A percentile compares a stretch with the other conserved stretches of the same genome.
Evolutionary conservation across 1,140 invertebrate species (phyloP).

Genomic region (Antheraea mylitta): DNA sequence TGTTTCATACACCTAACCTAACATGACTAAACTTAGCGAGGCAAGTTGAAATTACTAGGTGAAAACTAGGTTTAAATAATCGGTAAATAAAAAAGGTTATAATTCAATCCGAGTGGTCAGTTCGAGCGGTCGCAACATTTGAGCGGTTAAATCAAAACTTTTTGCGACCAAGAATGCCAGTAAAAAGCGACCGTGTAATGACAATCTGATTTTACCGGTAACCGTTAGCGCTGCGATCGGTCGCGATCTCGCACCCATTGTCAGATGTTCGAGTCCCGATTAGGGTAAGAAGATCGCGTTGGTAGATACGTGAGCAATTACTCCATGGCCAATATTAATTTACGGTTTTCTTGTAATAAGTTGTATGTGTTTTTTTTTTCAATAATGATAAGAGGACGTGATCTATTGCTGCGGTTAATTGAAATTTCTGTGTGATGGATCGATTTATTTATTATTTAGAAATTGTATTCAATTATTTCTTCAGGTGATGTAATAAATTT

Average conservation of each 20-base stretch:
- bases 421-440: constrained; percentile 5
- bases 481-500: no score
- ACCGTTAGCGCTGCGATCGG: constrained; percentile 40
- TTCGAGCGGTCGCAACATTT: constrained; percentile 8
- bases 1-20: no score
- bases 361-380: not conserved
- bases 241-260: constrained; percentile 37
- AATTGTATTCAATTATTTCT: not conserved
- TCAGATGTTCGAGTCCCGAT: constrained; percentile 45
- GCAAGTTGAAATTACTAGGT: no score
- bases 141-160: constrained; percentile 37
- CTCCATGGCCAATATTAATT: constrained; percentile 19
- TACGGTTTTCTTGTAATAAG: constrained; percentile 12
- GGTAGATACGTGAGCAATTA: constrained; percentile 44
- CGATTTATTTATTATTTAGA: not conserved
- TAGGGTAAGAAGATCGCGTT: constrained; percentile 36
- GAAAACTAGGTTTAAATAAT: no score
- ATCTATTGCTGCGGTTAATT: constrained; percentile 13
- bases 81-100: no score
- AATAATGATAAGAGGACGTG: constrained; percentile 4
- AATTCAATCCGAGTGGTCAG: constrained; percentile 17
- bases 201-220: constrained; percentile 45
- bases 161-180: constrained; percentile 39
- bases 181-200: constrained; percentile 51
- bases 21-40: no score